phyloP scores from a whole-genome alignment of 53 echinoderm and acorn worm genomes.

The Holothuria scabra region DNA sequence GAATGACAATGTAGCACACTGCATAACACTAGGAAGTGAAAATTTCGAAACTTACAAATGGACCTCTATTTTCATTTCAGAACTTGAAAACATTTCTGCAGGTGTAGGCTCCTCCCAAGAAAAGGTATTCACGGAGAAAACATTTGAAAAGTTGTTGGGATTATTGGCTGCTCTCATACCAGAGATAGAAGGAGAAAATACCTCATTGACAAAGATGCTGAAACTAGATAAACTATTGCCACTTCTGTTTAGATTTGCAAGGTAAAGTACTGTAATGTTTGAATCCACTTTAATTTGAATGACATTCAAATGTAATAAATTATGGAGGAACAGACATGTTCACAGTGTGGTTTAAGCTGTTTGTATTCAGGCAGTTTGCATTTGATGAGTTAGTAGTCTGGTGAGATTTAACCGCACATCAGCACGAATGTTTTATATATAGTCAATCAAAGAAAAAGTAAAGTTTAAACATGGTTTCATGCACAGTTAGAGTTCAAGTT shows the following conservation, averaged over 20 bases:
- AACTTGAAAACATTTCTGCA: not conserved
- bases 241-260: slow-evolving; percentile 65
- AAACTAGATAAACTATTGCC: slow-evolving; percentile 59
- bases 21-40: too few species aligned
- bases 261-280: slow-evolving; percentile 44
- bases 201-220: slow-evolving; percentile 47
- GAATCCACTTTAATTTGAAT: not conserved
- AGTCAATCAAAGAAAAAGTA: too few species aligned
- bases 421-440: too few species aligned
- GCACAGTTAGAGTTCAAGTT: too few species aligned
- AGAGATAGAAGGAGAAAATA: not conserved
- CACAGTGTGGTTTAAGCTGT: too few species aligned
- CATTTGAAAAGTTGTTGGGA: slow-evolving; percentile 89
- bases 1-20: too few species aligned
- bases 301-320: too few species aligned
- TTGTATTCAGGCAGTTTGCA: too few species aligned
- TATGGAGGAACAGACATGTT: too few species aligned
- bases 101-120: slow-evolving; percentile 53
- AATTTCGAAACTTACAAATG: not conserved
- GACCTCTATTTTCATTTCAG: not conserved
- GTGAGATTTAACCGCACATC: too few species aligned
- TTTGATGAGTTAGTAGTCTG: too few species aligned
- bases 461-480: too few species aligned
- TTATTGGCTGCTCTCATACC: slow-evolving; percentile 81
- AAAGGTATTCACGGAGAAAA: slow-evolving; percentile 78